Conservation (phyloP, 2,113 vertebrate genomes). For the Macrotis lagotis region DNA sequence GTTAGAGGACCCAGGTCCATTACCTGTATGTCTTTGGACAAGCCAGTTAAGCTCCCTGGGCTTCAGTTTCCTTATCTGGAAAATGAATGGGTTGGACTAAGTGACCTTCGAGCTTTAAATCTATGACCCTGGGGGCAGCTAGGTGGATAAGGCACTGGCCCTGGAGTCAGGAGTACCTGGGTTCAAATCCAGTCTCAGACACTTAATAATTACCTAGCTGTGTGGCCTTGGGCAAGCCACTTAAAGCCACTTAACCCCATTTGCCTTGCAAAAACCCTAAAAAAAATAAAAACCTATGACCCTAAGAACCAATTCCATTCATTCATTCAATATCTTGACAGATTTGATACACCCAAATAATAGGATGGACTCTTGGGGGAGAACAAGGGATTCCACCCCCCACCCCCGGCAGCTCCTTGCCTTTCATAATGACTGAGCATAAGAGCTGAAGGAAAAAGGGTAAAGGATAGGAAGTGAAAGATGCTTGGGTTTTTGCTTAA, state of each 20-base stretch:
- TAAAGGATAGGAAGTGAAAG: background rate
- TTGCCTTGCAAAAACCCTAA: too few relatives aligned
- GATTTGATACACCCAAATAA: background rate
- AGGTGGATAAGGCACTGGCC: too few relatives aligned
- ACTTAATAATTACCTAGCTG: too few relatives aligned
- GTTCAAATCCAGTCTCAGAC: too few relatives aligned
- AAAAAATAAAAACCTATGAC: too few relatives aligned
- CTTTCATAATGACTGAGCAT: background rate
- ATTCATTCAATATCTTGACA: background rate
- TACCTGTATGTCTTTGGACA: background rate
- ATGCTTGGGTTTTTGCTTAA: background rate
- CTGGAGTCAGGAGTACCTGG: too few relatives aligned
- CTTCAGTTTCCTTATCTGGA: background rate
- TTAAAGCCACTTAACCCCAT: too few relatives aligned
- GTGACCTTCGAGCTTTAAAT: background rate
- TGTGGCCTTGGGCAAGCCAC: too few relatives aligned
- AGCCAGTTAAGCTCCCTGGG: background rate
- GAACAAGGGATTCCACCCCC: too few relatives aligned
- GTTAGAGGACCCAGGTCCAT: background rate
- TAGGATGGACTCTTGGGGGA: background rate
- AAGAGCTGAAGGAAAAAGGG: background rate
- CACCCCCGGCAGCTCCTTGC: background rate
- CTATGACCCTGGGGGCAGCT: too few relatives aligned
- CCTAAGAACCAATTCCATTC: background rate
- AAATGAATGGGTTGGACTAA: background rate